phyloP scores from a whole-genome alignment of 2,113 vertebrate genomes.

The Protobothrops mucrosquamatus region DNA sequence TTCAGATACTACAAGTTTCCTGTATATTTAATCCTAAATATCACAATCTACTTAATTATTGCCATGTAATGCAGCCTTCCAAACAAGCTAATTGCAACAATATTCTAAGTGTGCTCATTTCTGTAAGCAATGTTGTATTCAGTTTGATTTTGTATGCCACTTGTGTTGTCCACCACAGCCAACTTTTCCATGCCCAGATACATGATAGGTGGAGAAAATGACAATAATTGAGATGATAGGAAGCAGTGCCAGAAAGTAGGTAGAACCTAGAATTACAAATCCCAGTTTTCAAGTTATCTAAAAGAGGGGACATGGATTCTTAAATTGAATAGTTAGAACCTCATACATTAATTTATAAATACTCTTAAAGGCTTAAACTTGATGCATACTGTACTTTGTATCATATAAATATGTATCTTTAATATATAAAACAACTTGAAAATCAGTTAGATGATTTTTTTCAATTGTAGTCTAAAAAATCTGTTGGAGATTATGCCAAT shows the following conservation, averaged over 20 bases:
- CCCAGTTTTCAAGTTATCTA: neutral
- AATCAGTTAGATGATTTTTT: neutral
- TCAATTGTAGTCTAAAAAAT: neutral
- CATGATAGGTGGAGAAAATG: neutral
- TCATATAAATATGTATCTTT: no score
- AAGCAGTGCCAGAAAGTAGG: neutral
- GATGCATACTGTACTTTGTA: neutral
- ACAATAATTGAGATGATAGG: neutral
- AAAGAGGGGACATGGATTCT: neutral
- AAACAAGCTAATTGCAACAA: neutral
- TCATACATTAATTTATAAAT: neutral
- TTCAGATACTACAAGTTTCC: neutral
- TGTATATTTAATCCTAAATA: neutral
- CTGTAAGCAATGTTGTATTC: neutral
- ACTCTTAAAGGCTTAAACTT: neutral
- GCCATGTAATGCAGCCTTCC: neutral
- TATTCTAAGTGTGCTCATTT: neutral
- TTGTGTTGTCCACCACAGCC: neutral
- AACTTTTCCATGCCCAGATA: neutral
- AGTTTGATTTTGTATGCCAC: neutral
- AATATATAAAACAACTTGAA: neutral
- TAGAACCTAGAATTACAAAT: neutral
- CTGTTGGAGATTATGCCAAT: neutral
- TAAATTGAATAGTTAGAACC: neutral
- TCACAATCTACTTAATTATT: neutral